Conservation (phyloP, 2,888 invertebrate genomes). For the Rhamphomyia laevipes region DNA sequence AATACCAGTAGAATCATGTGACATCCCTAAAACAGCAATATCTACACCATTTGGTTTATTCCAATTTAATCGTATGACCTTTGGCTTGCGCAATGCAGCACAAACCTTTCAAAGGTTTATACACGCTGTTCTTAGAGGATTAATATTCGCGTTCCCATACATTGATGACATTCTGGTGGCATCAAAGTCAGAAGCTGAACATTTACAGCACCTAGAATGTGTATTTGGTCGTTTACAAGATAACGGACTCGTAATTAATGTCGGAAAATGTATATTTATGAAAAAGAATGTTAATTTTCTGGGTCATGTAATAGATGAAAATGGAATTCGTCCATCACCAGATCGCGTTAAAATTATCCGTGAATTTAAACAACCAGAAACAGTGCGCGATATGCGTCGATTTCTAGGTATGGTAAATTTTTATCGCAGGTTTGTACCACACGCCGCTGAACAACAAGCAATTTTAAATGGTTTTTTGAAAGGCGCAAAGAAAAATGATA, state of each 20-base stretch:
- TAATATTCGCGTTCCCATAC: conserved; percentile 19
- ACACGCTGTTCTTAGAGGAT: conserved; percentile 19
- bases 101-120: conserved; percentile 28
- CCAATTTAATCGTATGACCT: conserved; percentile 25
- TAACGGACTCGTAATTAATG: conserved; percentile 18
- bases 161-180: conserved; percentile 15
- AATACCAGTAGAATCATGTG: conserved; percentile 8
- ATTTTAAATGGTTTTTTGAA: too few species aligned
- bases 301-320: conserved; percentile 7
- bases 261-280: conserved; percentile 15
- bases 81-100: conserved; percentile 26
- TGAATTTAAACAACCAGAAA: conserved; percentile 9
- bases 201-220: conserved; percentile 9
- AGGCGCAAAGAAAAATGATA: too few species aligned
- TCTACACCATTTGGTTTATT: conserved; percentile 17
- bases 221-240: conserved; percentile 18
- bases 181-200: conserved; percentile 8
- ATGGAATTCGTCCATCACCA: conserved; percentile 4
- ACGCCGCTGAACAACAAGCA: too few species aligned
- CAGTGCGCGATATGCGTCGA: conserved; percentile 8
- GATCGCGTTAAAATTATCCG: conserved; percentile 9
- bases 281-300: conserved; percentile 10
- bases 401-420: conserved; percentile 9
- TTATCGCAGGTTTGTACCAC: too few species aligned
- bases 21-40: conserved; percentile 17